phyloP scores from a whole-genome alignment of 2,888 invertebrate genomes.

The Mylabris sibirica region DNA sequence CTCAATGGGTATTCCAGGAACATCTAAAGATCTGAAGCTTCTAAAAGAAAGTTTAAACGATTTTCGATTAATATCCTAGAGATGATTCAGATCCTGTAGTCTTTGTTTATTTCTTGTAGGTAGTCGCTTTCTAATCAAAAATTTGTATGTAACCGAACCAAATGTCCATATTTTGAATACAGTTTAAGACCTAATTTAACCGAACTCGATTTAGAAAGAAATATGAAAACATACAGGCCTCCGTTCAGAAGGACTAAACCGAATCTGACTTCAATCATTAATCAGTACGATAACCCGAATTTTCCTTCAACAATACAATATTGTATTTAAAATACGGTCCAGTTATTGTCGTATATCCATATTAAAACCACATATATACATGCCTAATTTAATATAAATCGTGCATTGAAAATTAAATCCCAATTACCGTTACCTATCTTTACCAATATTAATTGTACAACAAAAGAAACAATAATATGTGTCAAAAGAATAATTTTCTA shows the following conservation, averaged over 20 bases:
- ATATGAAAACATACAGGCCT: not conserved
- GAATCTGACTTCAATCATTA: not conserved
- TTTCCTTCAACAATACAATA: not conserved
- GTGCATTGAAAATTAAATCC: not conserved
- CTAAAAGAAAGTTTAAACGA: not conserved
- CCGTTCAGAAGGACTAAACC: too few relatives aligned
- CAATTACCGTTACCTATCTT: not conserved
- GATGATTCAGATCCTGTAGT: not conserved
- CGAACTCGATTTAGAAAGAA: not conserved
- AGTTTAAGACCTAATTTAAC: not conserved
- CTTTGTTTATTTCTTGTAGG: not conserved
- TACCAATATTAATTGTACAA: not conserved
- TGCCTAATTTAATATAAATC: not conserved
- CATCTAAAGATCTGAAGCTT: not conserved
- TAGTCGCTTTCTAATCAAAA: conserved; percentile 9
- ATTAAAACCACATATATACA: not conserved
- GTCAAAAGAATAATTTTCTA: not conserved
- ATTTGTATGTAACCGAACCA: not conserved
- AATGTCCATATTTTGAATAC: not conserved
- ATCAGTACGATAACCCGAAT: not conserved
- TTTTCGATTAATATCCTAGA: too few relatives aligned
- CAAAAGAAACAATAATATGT: not conserved
- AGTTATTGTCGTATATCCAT: not conserved
- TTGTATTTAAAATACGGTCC: not conserved
- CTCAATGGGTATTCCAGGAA: not conserved